Percentiles rank a stretch among this genome's conserved stretches.
Evolutionary conservation across 23 tunicate genomes (phyloP).

Genomic region (Pegea sp.): DNA sequence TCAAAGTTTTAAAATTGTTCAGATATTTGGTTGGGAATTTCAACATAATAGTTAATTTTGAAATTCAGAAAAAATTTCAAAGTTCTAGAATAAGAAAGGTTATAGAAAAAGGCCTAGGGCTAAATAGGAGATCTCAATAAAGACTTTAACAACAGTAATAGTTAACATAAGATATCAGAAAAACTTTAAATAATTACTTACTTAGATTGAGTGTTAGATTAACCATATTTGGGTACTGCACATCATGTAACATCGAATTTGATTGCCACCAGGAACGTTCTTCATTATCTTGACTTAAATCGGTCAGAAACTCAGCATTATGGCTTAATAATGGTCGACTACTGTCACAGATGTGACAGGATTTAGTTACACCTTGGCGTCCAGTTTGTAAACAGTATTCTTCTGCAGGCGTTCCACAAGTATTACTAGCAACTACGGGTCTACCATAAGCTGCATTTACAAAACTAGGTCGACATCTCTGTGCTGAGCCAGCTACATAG

Average conservation of each 20-base stretch:
- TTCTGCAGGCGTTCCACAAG: constrained; percentile 65
- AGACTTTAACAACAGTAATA: neutral
- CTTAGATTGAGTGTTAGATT: constrained; percentile 69
- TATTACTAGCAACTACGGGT: constrained; percentile 58
- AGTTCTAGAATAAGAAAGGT: no score
- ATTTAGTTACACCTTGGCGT: constrained; percentile 60
- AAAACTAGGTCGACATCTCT: constrained; percentile 70
- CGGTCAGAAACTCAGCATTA: constrained; percentile 32
- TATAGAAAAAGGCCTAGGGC: no score
- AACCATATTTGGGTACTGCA: constrained; percentile 66
- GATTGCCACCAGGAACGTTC: constrained; percentile 88
- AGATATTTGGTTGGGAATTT: no score
- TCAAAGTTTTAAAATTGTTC: no score
- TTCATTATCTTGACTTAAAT: constrained; percentile 19
- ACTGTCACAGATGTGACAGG: constrained; percentile 62
- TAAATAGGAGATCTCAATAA: no score
- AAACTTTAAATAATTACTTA: constrained; percentile 19
- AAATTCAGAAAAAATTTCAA: no score
- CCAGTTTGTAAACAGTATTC: constrained; percentile 88
- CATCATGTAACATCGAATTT: constrained; percentile 60
- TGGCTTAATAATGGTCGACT: constrained; percentile 14
- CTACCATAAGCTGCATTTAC: constrained; percentile 72
- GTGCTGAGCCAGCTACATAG: constrained; percentile 20
- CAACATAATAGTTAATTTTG: no score
- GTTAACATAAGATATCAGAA: neutral